Percentiles rank a stretch among this genome's conserved stretches.
Conservation (phyloP, 2,797 vertebrate genomes). For the Chaenodraco wilsoni region DNA sequence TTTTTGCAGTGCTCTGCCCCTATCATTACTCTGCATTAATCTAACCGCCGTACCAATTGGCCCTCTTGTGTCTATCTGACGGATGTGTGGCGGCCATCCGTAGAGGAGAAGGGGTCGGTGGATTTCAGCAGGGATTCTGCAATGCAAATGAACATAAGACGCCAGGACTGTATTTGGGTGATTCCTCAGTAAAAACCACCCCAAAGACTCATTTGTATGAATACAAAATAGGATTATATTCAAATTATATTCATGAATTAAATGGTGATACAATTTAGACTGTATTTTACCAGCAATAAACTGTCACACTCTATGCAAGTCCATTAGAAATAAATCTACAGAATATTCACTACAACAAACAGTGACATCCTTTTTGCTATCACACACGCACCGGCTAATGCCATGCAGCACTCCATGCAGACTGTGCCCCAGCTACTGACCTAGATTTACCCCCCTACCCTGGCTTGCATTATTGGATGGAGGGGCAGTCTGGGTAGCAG, state of each 20-base stretch:
- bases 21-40: slow-evolving; percentile 56
- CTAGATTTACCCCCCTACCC: slow-evolving; percentile 62
- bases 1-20: slow-evolving; percentile 25
- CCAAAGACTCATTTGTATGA: slow-evolving; percentile 45
- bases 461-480: slow-evolving; percentile 57
- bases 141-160: slow-evolving; percentile 58
- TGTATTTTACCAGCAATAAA: slow-evolving; percentile 12
- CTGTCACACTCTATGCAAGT: neutral
- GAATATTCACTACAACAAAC: slow-evolving; percentile 19
- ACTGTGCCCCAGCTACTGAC: slow-evolving; percentile 69
- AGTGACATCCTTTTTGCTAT: slow-evolving; percentile 21
- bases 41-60: slow-evolving; percentile 31
- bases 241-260: neutral
- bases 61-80: slow-evolving; percentile 18
- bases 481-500: slow-evolving; percentile 60
- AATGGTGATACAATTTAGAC: neutral
- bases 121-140: slow-evolving; percentile 34
- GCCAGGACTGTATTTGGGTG: slow-evolving; percentile 36
- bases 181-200: slow-evolving; percentile 28
- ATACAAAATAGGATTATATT: slow-evolving; percentile 46
- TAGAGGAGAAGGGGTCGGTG: slow-evolving; percentile 8
- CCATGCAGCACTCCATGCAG: slow-evolving; percentile 37
- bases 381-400: slow-evolving; percentile 15
- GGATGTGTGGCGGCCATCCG: slow-evolving; percentile 14
- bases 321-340: slow-evolving; percentile 19